phyloP scores from a whole-genome alignment of 1,140 invertebrate species.

The Copidosoma floridanum region DNA sequence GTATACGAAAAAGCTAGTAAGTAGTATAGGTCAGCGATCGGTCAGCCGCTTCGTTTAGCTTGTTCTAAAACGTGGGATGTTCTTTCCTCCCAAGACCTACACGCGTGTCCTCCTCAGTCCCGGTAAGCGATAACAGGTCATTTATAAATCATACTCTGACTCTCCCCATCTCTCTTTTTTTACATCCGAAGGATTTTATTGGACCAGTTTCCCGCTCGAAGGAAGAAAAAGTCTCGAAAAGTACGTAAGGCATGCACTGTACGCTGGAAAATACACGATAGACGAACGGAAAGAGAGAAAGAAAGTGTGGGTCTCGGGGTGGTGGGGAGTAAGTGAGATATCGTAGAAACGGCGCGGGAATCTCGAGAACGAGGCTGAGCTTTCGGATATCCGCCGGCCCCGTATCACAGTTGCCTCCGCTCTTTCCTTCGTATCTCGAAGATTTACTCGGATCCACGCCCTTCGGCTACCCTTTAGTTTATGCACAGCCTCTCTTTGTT shows the following conservation, averaged over 20 bases:
- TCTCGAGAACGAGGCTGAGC: conserved; percentile 15
- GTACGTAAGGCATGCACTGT: too few species aligned
- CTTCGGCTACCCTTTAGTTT: too few species aligned
- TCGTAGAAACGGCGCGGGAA: conserved; percentile 14
- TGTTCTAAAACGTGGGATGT: too few species aligned
- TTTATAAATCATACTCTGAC: conserved; percentile 20
- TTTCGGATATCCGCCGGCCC: conserved; percentile 7
- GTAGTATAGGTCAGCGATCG: too few species aligned
- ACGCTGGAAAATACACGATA: not conserved
- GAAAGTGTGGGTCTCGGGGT: too few species aligned
- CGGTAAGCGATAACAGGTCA: not conserved
- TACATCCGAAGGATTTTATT: conserved; percentile 8
- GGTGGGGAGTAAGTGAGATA: not conserved
- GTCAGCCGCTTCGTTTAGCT: too few species aligned
- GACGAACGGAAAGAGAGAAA: not conserved
- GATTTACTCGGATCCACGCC: too few species aligned
- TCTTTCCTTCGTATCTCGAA: not conserved
- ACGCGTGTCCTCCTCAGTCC: conserved; percentile 16
- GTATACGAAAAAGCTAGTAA: too few species aligned
- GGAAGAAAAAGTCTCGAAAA: too few species aligned
- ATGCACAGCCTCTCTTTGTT: not conserved
- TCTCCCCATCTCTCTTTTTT: not conserved
- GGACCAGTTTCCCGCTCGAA: too few species aligned
- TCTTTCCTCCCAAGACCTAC: too few species aligned
- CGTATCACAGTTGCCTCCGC: conserved; percentile 1